Base-by-base conservation (phyloP, 2,797 vertebrate genomes). In the Thunnus albacares region DNA sequence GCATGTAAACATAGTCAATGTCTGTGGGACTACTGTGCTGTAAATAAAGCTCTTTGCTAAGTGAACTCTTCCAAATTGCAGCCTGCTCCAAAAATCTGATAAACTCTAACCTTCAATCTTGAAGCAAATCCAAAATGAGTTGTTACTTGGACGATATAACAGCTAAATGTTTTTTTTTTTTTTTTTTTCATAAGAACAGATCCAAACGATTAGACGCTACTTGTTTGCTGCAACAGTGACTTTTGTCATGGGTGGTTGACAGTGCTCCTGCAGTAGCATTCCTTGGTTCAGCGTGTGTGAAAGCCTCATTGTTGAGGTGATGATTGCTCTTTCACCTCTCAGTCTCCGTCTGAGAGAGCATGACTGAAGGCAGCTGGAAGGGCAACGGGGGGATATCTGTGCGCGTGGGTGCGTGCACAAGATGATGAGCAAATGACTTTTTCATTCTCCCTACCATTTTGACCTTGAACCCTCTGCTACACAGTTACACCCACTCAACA, bases 291-390 rank as follows among this genome's bases (percentile, higher is more conserved):
- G 79, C 22, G 75, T 33, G 73, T 75, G 95, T 95, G 83, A 92
- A 86, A 77, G 75, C 86, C 89, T 94, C 93, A 92, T 95, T 96
- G 96, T 96, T 77, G 79, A 93, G 93, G 86, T 87, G 88, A 87
- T 62, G 88, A 90, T 77, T 77, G 75, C 88, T 89, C 87, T 82
- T 82, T 90, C 84, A 90, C 83, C 83, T 84, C 85, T 75, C 70
- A 1, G 79, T 85, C 92, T 91, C 9, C 73, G 72, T 91, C 91
- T 84, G 94, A 90, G 86, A 85, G 89, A 87, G 17, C 52, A 72
- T 71, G 80, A 65, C 70, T 69, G 33, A 4, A 22, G 86, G 92
- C 96, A 96, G 95, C 96, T 96, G 96, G 91, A 92, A 82, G 69
- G 43, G 87, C 90, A 94, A 89, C 18, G 84, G 82, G 80, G 24